These are phyloP conservation scores for Piprites chloris DNA, from an alignment of 2,113 vertebrate genomes.

Conservation along the genomic window DNA sequence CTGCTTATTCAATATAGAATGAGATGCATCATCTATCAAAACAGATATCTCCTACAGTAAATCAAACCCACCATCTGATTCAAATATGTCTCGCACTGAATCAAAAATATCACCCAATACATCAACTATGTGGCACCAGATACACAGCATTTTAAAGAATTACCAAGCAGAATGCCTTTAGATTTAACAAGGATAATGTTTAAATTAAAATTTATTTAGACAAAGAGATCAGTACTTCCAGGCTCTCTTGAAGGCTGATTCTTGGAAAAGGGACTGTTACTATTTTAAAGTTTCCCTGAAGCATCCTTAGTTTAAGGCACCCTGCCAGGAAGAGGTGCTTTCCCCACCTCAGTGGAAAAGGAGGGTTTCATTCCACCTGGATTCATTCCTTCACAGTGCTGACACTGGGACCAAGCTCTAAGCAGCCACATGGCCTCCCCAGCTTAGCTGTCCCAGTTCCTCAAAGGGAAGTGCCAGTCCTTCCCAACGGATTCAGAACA, in stretches of 20 bases:
- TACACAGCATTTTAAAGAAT: constrained; percentile 63
- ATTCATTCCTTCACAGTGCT: not conserved
- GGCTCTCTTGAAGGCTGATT: not conserved
- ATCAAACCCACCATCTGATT: constrained; percentile 71
- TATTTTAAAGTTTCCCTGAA: not conserved
- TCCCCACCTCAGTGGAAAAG: not conserved
- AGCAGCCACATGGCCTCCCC: not conserved
- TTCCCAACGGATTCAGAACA: not conserved
- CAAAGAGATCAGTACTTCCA: constrained; percentile 2
- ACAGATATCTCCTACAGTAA: constrained; percentile 66
- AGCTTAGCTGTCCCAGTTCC: not conserved
- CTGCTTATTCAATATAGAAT: constrained; percentile 70
- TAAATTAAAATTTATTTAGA: constrained; percentile 60
- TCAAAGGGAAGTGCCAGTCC: not conserved
- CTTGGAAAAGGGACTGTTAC: not conserved
- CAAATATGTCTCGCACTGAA: constrained; percentile 57
- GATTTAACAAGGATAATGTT: constrained; percentile 27
- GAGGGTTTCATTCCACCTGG: not conserved
- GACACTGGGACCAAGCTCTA: not conserved
- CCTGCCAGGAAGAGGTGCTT: not conserved
- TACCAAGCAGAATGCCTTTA: constrained; percentile 24
- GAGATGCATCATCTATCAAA: constrained; percentile 75
- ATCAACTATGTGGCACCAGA: constrained; percentile 66
- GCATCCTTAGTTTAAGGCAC: not conserved
- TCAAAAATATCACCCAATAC: constrained; percentile 67